Conservation (phyloP, 2,113 vertebrate species). For the Dolichallabes microphthalmus region DNA sequence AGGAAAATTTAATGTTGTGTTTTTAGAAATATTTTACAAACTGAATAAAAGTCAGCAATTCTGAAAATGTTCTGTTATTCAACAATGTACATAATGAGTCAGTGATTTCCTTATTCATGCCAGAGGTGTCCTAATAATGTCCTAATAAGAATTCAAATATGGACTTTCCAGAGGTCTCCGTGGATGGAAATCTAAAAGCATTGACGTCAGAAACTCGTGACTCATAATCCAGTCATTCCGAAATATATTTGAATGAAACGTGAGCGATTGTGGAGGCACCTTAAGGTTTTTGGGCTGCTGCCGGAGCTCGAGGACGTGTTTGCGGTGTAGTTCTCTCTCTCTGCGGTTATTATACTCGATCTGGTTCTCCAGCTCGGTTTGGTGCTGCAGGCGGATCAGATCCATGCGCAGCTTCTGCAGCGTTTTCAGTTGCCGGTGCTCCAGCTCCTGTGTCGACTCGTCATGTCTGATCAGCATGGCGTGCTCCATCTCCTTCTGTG, state of each 20-base stretch:
- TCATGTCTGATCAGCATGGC: constrained; percentile 98
- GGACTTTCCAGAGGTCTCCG: neutral
- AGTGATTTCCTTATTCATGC: neutral
- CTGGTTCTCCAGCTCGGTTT: constrained; percentile 98
- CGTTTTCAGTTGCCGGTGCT: constrained; percentile 91
- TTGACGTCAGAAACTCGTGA: neutral
- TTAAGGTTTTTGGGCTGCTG: constrained; percentile 99
- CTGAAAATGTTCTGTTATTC: too few species aligned
- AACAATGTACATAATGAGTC: too few species aligned
- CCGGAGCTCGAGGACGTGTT: constrained; percentile 97
- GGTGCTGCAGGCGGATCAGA: constrained; percentile 98
- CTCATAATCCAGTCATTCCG: constrained; percentile 7
- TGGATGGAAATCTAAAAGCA: constrained; percentile 25
- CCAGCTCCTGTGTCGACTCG: constrained; percentile 94
- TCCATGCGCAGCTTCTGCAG: constrained; percentile 98
- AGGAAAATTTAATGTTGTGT: too few species aligned
- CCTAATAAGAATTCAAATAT: neutral
- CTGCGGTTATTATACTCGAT: constrained; percentile 98
- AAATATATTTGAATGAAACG: neutral
- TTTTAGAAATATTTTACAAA: too few species aligned
- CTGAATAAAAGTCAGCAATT: too few species aligned
- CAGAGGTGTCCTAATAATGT: neutral
- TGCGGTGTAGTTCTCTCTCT: constrained; percentile 94
- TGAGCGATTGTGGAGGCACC: constrained; percentile 65
- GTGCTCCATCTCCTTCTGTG: constrained; percentile 98